Conservation (phyloP, 1,140 invertebrate genomes). For the Condylostylus longicornis region DNA sequence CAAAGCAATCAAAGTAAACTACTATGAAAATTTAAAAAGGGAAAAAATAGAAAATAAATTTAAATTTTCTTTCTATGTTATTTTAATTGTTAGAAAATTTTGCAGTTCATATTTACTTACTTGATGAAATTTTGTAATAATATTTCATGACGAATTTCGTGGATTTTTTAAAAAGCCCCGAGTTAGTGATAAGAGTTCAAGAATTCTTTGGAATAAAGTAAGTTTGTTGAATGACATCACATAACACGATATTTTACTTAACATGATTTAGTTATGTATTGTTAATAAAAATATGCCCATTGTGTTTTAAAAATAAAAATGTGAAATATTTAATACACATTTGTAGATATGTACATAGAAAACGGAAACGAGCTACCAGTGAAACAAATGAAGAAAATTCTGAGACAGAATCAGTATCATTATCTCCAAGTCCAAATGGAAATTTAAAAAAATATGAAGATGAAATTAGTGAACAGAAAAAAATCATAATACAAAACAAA, state of each 20-base stretch:
- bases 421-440: conserved; percentile 8
- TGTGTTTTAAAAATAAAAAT: not conserved
- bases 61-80: no score
- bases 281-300: not conserved
- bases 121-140: no score
- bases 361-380: not conserved
- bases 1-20: no score
- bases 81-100: no score
- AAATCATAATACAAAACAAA: conserved; percentile 51
- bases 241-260: no score
- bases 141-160: conserved; percentile 34
- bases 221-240: no score
- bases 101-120: no score
- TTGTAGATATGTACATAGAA: not conserved
- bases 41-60: no score
- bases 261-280: not conserved
- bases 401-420: not conserved
- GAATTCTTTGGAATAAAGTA: conserved; percentile 48
- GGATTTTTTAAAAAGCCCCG: conserved; percentile 48
- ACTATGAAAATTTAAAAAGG: no score
- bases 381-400: not conserved
- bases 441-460: conserved; percentile 4
- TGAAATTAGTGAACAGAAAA: conserved; percentile 10
- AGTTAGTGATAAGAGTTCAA: conserved; percentile 54
- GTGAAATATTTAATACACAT: not conserved